Conservation (phyloP, 2,797 vertebrate genomes). For the Danio albolineatus region DNA sequence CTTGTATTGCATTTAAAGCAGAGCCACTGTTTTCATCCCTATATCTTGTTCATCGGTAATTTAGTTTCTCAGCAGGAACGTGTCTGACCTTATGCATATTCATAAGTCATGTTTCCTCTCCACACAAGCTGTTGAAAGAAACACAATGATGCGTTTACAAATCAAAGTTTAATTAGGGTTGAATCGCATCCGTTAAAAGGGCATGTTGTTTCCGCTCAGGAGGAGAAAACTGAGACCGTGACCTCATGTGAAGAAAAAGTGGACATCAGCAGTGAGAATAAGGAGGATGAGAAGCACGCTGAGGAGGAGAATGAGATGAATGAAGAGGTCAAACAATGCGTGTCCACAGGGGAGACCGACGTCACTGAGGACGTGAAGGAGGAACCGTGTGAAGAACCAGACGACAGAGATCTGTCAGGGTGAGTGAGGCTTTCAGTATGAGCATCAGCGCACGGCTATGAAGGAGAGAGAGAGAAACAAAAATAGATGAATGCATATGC, state of each 20-base stretch:
- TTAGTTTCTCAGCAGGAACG: slow-evolving; percentile 21
- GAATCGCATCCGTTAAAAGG: neutral
- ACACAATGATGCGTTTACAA: slow-evolving; percentile 19
- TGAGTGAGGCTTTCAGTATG: slow-evolving; percentile 69
- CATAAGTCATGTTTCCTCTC: neutral
- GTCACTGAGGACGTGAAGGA: slow-evolving; percentile 64
- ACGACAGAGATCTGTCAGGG: slow-evolving; percentile 79
- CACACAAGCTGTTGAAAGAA: neutral
- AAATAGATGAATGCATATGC: neutral
- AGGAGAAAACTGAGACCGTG: slow-evolving; percentile 69
- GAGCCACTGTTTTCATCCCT: neutral
- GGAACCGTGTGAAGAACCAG: slow-evolving; percentile 72
- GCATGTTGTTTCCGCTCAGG: slow-evolving; percentile 64
- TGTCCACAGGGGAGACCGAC: slow-evolving; percentile 54
- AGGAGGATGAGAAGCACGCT: slow-evolving; percentile 54
- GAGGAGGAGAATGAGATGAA: slow-evolving; percentile 55
- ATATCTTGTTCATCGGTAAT: neutral
- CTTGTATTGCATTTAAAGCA: neutral
- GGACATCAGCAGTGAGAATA: slow-evolving; percentile 60
- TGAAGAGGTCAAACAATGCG: slow-evolving; percentile 69
- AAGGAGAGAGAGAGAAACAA: slow-evolving; percentile 12
- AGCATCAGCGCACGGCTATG: slow-evolving; percentile 5
- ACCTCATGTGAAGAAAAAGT: slow-evolving; percentile 59
- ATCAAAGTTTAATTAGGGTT: slow-evolving; percentile 8
- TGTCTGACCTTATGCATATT: slow-evolving; percentile 27